Conservation (phyloP, 2,797 vertebrate species). For the Gastrophryne carolinensis region DNA sequence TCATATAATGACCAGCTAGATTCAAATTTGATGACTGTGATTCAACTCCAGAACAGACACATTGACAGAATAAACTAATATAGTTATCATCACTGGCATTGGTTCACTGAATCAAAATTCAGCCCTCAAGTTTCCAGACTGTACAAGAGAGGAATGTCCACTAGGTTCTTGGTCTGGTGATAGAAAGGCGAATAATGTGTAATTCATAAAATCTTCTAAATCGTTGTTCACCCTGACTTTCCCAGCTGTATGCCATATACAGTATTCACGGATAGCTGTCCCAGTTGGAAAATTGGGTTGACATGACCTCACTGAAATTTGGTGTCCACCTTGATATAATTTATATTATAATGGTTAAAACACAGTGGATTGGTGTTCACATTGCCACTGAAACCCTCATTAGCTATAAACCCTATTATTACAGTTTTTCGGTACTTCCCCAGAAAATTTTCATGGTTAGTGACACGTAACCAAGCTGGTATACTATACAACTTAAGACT, state of each 20-base stretch:
- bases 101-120: not conserved
- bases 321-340: not conserved
- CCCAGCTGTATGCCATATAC: too few relatives aligned
- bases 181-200: constrained; percentile 24
- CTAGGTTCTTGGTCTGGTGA: not conserved
- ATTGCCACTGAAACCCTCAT: not conserved
- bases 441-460: not conserved
- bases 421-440: not conserved
- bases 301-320: not conserved
- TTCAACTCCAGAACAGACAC: not conserved
- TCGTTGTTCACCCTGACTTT: not conserved
- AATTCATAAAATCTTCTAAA: not conserved
- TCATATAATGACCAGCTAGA: too few relatives aligned
- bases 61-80: not conserved
- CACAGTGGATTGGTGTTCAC: not conserved
- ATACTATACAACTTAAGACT: not conserved
- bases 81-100: not conserved
- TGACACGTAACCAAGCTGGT: not conserved
- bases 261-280: not conserved
- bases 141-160: not conserved
- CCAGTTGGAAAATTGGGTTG: not conserved
- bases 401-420: not conserved
- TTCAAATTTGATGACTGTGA: not conserved
- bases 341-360: not conserved
- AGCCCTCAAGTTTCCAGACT: not conserved